Conservation (phyloP, 2,888 invertebrate genomes). For the Fragum sueziense region DNA sequence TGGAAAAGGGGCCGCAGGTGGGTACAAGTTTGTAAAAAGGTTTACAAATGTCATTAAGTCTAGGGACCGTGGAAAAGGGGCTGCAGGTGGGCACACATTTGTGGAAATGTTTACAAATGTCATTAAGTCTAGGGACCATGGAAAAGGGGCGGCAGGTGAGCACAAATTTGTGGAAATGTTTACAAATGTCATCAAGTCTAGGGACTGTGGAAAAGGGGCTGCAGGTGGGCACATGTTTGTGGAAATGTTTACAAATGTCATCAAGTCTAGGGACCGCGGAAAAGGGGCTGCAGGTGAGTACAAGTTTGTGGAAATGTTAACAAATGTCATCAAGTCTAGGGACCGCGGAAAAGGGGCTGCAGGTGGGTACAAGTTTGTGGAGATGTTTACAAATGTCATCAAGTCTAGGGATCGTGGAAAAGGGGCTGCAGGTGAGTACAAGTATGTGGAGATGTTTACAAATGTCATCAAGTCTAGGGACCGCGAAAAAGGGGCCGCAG, state of each 20-base stretch:
- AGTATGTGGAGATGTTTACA: no score
- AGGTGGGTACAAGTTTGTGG: constrained; percentile 75
- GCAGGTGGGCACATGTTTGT: constrained; percentile 75
- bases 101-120: constrained; percentile 72
- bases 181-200: constrained; percentile 67
- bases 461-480: no score
- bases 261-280: constrained; percentile 75
- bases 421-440: constrained; percentile 72
- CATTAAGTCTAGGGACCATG: constrained; percentile 75
- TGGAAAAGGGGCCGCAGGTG: no score
- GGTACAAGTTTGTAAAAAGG: no score
- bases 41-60: no score
- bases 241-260: constrained; percentile 72
- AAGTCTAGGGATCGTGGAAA: constrained; percentile 77
- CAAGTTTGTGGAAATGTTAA: no score
- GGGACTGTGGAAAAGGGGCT: constrained; percentile 79
- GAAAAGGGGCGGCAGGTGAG: constrained; percentile 77
- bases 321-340: no score
- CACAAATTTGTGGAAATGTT: constrained; percentile 76
- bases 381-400: constrained; percentile 74
- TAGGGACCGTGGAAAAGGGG: no score
- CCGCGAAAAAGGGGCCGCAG: no score
- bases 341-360: no score
- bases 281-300: constrained; percentile 77
- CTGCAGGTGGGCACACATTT: no score